Base-by-base conservation (phyloP, 2,797 vertebrate genomes). In the Schizopygopsis malacanthus region DNA sequence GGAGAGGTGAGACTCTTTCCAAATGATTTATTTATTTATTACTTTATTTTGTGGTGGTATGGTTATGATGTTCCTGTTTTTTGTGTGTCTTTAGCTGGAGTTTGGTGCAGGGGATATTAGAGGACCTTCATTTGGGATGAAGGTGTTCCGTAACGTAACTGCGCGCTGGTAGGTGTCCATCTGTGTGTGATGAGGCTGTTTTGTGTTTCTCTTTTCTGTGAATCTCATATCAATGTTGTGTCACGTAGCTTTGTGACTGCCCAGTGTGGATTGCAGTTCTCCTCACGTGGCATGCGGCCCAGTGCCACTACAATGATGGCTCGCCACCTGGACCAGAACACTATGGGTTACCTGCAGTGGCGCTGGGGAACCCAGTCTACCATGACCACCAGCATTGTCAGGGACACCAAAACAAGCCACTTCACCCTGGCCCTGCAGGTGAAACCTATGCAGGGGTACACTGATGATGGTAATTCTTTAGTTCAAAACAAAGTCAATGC, bases 311-410 rank as follows among this genome's bases (percentile, higher is more conserved):
- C 97, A 0, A 97, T 99, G 91, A 92, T 98, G 8, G 98, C 98
- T 0, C 96, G 98, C 4, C 97, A 99, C 93, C 95, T 99, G 47
- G 98, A 99, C 94, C 97, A 97, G 95, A 98, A 99, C 94, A 99
- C 98, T 0, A 97, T 99, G 96, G 98, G 98, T 1, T 99, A 99
- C 90, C 85, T 99, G 78, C 98, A 99, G 93, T 99, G 97, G 97
- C 96, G 98, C 0, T 98, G 98, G 96, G 98, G 98, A 5, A 95
- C 95, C 90, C 97, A 97, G 94, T 99, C 98, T 0, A 96, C 98
- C 92, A 99, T 99, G 98, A 99, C 97, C 84, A 98, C 98, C 0
- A 99, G 97, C 37, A 87, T 99, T 1, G 98, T 99, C 79, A 93
- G 98, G 45, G 98, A 99, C 92, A 99, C 98, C 4, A 98, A 98